A percentile compares a stretch with the other conserved stretches of the same genome.
phyloP scores from a whole-genome alignment of 2,888 invertebrate genomes.

The Brenthis ino region DNA sequence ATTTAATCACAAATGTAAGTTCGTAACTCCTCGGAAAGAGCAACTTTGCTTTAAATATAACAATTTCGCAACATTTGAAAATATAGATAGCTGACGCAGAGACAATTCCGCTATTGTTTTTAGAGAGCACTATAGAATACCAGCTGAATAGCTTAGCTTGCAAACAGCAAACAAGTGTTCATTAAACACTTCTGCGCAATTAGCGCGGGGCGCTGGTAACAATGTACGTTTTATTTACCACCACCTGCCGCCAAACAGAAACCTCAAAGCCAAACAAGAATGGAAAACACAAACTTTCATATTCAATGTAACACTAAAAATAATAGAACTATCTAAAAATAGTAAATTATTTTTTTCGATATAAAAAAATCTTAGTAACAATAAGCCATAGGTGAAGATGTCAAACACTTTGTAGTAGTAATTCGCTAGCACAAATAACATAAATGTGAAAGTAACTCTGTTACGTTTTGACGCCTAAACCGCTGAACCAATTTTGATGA shows the following conservation, averaged over 20 bases:
- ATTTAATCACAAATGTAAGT: too few relatives aligned
- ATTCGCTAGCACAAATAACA: too few relatives aligned
- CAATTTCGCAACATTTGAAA: constrained; percentile 4
- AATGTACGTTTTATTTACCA: constrained; percentile 51
- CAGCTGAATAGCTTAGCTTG: constrained; percentile 51
- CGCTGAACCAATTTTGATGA: too few relatives aligned
- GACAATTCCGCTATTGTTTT: constrained; percentile 31
- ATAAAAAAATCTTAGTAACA: too few relatives aligned
- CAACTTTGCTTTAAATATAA: not conserved
- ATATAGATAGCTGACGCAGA: constrained; percentile 16
- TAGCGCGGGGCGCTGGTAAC: constrained; percentile 58
- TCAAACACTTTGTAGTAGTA: too few relatives aligned
- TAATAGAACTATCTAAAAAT: not conserved
- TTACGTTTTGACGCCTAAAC: too few relatives aligned
- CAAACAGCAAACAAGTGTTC: constrained; percentile 64
- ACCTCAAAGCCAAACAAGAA: constrained; percentile 32
- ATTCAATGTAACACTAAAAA: constrained; percentile 2
- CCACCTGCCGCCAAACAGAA: constrained; percentile 34
- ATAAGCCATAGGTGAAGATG: too few relatives aligned
- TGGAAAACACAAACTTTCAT: constrained; percentile 30
- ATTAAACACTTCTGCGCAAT: constrained; percentile 71
- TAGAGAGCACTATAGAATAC: constrained; percentile 44
- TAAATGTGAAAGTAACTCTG: too few relatives aligned
- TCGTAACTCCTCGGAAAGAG: too few relatives aligned
- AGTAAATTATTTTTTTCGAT: not conserved